These are phyloP conservation scores for Cassiopea andromeda DNA, from an alignment of 30 jellyfish, hydroid and myxozoan genomes.

Conservation along the genomic window DNA sequence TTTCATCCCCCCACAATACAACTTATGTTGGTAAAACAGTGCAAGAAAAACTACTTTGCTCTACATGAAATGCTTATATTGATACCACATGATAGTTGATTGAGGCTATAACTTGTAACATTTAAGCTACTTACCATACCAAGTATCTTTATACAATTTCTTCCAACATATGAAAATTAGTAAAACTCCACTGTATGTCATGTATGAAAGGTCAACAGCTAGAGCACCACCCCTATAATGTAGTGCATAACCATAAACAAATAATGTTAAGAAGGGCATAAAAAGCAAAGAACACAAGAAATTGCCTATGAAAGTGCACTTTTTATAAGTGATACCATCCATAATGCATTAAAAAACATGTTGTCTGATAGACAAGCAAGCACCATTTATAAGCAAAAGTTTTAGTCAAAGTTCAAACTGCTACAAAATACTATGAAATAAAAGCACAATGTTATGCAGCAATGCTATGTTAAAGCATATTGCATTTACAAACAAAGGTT, in stretches of 20 bases:
- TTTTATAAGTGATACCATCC: too few species aligned
- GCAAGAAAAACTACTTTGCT: not conserved
- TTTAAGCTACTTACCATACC: conserved; percentile 8
- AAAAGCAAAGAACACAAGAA: not conserved
- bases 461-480: not conserved
- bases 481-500: not conserved
- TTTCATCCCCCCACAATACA: not conserved
- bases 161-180: not conserved
- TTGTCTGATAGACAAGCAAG: not conserved
- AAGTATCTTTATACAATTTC: too few species aligned
- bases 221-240: conserved; percentile 74
- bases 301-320: too few species aligned
- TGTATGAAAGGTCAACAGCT: conserved; percentile 45
- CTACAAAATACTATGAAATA: not conserved
- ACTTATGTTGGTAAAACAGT: not conserved
- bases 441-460: not conserved
- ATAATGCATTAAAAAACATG: too few species aligned
- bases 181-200: conserved; percentile 22
- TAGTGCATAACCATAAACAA: not conserved
- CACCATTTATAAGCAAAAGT: not conserved
- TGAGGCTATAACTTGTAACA: not conserved
- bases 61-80: not conserved
- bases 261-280: not conserved
- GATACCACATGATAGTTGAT: not conserved
- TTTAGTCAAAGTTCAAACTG: not conserved